Evolutionary conservation across 2,888 invertebrate species (phyloP), one percentile per base, ranked within the genome.

Genomic region (Melieria crassipennis): DNA sequence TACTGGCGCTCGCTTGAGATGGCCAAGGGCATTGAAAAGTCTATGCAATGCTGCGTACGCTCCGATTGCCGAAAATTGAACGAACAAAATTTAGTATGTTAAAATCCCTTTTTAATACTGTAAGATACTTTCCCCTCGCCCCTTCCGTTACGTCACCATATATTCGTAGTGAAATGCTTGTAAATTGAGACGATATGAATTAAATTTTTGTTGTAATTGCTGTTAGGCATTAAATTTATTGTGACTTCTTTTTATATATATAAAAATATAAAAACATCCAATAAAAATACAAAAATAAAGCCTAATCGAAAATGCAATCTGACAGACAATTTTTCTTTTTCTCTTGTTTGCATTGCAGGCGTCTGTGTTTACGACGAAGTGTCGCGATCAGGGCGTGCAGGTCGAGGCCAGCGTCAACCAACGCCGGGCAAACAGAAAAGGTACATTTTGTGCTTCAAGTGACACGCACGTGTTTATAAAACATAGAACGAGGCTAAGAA

Each of bases 1-100:
- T 82, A 86, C 72, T 86, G 87, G 86, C 82, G 79, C 10, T 70
- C 75, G 4, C 55, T 78, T 65, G 76, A 77, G 71, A 75, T 78
- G 75, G 73, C 72, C 52, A 74, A 75, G 57, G 73, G 73, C 10
- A 57, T 70, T 5, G 75, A 73, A 10, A 76, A 77, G 66, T 71
- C 72, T 10, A 64, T 73, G 68, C 75, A 76, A 46, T 75, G 76
- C 66, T 70, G 70, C 13, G 63, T 75, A 43, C 74, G 73, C 47
- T 71, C 73, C 47, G 74, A 76, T 67, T 73, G 75, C 55, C 75
- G 75, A 50, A 77, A 78, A 75, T 62, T 76, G 7, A 70, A 65
- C 46, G 76, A 75, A 42, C 69, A 65, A 75, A 76, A 76, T 75
- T 73, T 73, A 75, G 77, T 77, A 78, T 43, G 77, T 78, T 78